Conservation (phyloP, 37 sponge, comb jelly and placozoan species). For the Cliona cf. orientalis region DNA sequence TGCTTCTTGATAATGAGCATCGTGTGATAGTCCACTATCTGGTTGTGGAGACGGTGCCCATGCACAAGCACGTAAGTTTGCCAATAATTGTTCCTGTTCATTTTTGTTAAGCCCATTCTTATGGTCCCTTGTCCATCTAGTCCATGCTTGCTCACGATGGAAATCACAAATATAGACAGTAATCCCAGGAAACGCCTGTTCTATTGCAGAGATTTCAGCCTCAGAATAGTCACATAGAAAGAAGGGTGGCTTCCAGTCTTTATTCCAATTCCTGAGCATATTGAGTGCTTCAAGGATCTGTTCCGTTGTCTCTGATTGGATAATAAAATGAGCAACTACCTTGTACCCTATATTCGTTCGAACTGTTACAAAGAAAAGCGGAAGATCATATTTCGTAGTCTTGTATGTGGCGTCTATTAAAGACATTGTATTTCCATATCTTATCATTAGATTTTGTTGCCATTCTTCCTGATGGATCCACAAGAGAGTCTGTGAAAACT, state of each 20-base stretch:
- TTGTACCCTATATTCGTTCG: constrained; percentile 51
- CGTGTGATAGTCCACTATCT: no score
- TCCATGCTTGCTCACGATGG: constrained; percentile 59
- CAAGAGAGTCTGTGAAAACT: constrained; percentile 18
- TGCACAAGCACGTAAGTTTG: constrained; percentile 24
- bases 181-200: constrained; percentile 13
- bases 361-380: constrained; percentile 56
- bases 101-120: constrained; percentile 46
- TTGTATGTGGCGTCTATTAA: constrained; percentile 63
- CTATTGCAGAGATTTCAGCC: constrained; percentile 38
- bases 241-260: constrained; percentile 39
- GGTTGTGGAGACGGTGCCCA: not conserved
- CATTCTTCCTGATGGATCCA: constrained; percentile 48
- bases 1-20: no score
- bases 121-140: constrained; percentile 38
- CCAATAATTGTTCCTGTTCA: constrained; percentile 11
- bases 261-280: constrained; percentile 48
- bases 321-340: constrained; percentile 48
- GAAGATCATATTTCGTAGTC: constrained; percentile 46
- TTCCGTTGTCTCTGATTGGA: constrained; percentile 27
- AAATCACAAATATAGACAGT: constrained; percentile 59
- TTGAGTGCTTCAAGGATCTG: constrained; percentile 39
- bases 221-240: constrained; percentile 53
- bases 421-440: constrained; percentile 41
- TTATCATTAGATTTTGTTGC: constrained; percentile 31